phyloP scores from a whole-genome alignment of 92 coral and sea anemone species.

The Epizoanthus stellaris region DNA sequence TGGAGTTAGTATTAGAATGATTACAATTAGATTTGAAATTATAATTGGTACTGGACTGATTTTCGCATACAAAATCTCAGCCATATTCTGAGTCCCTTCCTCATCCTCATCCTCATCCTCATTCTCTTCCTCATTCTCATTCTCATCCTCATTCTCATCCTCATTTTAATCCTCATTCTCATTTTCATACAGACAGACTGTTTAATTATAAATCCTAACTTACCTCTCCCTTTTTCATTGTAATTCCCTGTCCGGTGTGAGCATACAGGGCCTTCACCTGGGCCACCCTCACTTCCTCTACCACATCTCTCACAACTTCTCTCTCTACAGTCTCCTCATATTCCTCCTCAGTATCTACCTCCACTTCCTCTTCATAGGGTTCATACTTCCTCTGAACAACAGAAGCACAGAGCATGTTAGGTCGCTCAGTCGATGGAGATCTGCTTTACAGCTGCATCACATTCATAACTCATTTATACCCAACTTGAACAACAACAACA shows the following conservation, averaged over 20 bases:
- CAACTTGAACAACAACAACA: not conserved
- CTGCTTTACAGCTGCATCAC: too few species aligned
- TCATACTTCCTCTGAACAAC: constrained; percentile 64
- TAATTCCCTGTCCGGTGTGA: constrained; percentile 85
- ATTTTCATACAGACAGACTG: too few species aligned
- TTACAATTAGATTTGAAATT: not conserved
- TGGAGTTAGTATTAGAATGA: not conserved
- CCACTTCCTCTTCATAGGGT: constrained; percentile 83
- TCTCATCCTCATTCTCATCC: too few species aligned
- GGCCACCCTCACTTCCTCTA: constrained; percentile 84
- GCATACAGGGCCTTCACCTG: constrained; percentile 88
- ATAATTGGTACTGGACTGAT: not conserved
- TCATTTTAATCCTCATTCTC: too few species aligned
- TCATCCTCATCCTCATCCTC: not conserved
- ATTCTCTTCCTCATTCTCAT: not conserved
- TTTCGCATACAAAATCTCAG: not conserved
- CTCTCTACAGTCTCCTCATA: constrained; percentile 87
- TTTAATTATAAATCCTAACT: constrained; percentile 1
- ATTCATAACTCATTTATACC: too few species aligned
- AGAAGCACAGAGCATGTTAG: not conserved
- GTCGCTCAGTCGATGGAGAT: not conserved
- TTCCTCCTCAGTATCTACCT: constrained; percentile 96
- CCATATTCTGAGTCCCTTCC: not conserved
- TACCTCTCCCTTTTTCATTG: constrained; percentile 92
- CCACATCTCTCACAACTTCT: constrained; percentile 86